These are phyloP conservation scores for Motacilla alba DNA, from an alignment of 2,113 vertebrate species.

Conservation along the genomic window DNA sequence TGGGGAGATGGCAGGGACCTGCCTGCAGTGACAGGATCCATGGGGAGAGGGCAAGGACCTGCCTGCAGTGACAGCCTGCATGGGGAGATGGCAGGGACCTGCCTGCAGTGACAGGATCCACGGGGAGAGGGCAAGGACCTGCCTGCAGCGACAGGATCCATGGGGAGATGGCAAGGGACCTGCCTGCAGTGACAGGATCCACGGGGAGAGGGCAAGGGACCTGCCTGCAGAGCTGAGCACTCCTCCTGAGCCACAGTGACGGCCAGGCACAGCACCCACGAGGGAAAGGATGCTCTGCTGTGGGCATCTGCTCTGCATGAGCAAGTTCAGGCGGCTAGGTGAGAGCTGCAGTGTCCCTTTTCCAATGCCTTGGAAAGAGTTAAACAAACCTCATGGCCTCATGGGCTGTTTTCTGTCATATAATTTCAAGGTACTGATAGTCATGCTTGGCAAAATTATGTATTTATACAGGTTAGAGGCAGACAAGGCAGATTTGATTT, in stretches of 20 bases:
- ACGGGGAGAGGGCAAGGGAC: rapidly evolving
- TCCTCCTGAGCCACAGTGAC: rapidly evolving
- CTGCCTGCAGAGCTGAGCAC: neutral
- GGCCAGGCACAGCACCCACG: rapidly evolving
- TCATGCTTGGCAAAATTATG: neutral
- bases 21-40: no score
- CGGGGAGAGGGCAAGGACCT: no score
- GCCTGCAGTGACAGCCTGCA: no score
- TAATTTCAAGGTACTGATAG: neutral
- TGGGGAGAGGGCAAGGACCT: no score
- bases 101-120: no score
- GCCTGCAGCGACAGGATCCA: neutral
- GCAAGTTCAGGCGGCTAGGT: neutral
- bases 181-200: neutral
- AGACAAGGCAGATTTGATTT: neutral
- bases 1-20: no score
- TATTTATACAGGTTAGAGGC: neutral
- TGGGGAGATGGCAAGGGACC: no score
- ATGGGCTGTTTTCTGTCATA: neutral
- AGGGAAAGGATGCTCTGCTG: rapidly evolving
- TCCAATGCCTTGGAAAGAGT: neutral
- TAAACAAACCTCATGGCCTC: neutral
- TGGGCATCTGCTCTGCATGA: neutral
- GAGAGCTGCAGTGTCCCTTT: neutral
- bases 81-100: no score